Percentiles rank a stretch among this genome's conserved stretches.
Conservation (phyloP, 2,888 invertebrate genomes). For the Prosapia bicincta region DNA sequence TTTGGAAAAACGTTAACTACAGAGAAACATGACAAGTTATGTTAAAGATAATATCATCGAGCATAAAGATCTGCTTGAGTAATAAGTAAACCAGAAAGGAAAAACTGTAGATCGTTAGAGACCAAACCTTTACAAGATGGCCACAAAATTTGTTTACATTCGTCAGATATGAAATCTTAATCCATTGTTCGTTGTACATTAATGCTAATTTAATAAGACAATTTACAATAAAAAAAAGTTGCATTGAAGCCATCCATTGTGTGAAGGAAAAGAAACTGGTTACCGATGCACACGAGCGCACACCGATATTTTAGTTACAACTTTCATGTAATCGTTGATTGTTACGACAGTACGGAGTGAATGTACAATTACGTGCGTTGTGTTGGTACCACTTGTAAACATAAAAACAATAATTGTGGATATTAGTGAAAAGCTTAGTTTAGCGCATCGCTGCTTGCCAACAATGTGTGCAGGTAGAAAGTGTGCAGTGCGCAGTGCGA, state of each 20-base stretch:
- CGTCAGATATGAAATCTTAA: background rate
- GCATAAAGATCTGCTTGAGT: too few relatives aligned
- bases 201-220: background rate
- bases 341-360: background rate
- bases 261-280: background rate
- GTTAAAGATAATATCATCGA: too few relatives aligned
- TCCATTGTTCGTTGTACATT: background rate
- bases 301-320: background rate
- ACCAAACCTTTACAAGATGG: too few relatives aligned
- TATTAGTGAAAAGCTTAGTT: background rate
- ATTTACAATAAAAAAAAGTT: background rate
- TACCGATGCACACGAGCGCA: background rate
- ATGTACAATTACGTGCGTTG: background rate
- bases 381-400: background rate
- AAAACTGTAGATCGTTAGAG: too few relatives aligned
- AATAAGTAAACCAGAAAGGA: too few relatives aligned
- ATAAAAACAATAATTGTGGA: background rate
- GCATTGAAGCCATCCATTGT: background rate
- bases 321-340: background rate
- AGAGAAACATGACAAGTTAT: too few relatives aligned
- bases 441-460: background rate
- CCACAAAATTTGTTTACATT: too few relatives aligned
- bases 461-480: constrained; percentile 2
- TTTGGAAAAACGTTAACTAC: too few relatives aligned
- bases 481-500: background rate